phyloP scores from a whole-genome alignment of 1,140 invertebrate genomes.

The Nomia melanderi region DNA sequence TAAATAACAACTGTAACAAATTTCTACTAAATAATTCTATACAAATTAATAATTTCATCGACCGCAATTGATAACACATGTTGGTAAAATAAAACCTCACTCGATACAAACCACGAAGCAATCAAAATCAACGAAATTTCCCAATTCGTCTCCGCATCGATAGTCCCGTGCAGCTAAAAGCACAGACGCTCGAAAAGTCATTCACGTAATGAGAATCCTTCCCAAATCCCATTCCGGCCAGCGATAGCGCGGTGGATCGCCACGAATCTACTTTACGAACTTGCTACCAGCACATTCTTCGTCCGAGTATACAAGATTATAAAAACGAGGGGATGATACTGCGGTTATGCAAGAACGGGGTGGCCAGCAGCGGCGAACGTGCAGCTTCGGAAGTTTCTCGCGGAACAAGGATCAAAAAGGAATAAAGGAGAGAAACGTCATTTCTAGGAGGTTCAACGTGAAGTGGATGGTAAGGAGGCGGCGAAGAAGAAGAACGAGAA shows the following conservation, averaged over 20 bases:
- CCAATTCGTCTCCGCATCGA: too few species aligned
- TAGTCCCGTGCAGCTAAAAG: too few species aligned
- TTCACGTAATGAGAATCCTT: neutral
- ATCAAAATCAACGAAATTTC: too few species aligned
- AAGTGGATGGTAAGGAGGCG: constrained; percentile 52
- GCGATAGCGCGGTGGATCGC: neutral
- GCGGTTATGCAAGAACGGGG: constrained; percentile 34
- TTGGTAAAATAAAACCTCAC: too few species aligned
- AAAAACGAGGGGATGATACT: constrained; percentile 27
- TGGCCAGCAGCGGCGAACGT: neutral
- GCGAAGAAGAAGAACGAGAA: neutral
- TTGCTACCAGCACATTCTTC: constrained; percentile 16
- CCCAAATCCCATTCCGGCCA: neutral
- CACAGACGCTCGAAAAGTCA: too few species aligned
- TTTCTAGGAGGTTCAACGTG: constrained; percentile 54
- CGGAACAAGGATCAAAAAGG: neutral
- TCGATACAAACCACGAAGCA: too few species aligned
- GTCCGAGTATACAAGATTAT: constrained; percentile 40
- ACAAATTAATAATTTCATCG: too few species aligned
- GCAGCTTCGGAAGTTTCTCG: constrained; percentile 13
- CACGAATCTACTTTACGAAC: constrained; percentile 35
- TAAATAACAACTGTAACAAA: too few species aligned
- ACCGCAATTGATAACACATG: too few species aligned
- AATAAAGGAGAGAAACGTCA: constrained; percentile 40
- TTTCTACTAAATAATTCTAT: too few species aligned